These are phyloP conservation scores for Propithecus coquereli DNA, from an alignment of 2,113 vertebrate species.

Conservation along the genomic window DNA sequence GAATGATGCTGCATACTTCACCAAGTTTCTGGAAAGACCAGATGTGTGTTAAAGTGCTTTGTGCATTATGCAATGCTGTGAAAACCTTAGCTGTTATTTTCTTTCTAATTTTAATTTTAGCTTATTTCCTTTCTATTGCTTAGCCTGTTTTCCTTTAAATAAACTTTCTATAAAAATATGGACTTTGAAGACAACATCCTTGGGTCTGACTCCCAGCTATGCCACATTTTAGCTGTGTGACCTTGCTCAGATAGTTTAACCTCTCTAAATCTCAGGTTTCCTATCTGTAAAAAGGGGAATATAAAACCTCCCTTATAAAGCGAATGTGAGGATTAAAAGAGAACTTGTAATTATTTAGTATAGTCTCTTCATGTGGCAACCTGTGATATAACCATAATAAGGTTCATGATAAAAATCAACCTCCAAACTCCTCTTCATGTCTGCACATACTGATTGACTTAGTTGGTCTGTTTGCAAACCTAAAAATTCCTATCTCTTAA, in stretches of 20 bases:
- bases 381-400: neutral
- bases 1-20: too few species aligned
- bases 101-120: neutral
- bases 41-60: neutral
- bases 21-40: neutral
- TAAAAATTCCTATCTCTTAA: neutral
- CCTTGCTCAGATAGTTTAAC: neutral
- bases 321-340: neutral
- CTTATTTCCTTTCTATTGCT: neutral
- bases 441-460: neutral
- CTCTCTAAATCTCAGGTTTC: neutral
- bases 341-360: neutral
- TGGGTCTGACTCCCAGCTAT: neutral
- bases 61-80: neutral
- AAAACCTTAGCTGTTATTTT: neutral
- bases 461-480: neutral
- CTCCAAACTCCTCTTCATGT: neutral
- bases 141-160: neutral
- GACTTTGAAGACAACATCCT: neutral
- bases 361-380: neutral
- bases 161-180: neutral
- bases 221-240: neutral
- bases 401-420: neutral
- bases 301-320: neutral
- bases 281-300: neutral